Conservation (phyloP, 2,888 invertebrate species). For the Andrena praecox region DNA sequence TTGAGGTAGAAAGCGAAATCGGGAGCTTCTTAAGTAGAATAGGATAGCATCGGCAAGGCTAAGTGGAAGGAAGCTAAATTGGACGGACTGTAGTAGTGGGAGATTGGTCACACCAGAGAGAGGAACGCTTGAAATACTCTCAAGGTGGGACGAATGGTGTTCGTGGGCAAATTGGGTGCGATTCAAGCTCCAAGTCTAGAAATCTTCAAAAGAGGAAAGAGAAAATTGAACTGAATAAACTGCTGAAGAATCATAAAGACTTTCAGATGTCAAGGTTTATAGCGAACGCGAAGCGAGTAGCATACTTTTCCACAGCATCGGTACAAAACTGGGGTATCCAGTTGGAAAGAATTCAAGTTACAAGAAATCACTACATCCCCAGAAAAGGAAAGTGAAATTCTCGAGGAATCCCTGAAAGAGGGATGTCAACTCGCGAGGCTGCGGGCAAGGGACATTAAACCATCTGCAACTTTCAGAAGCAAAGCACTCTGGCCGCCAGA, state of each 20-base stretch:
- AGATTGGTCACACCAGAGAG: not conserved
- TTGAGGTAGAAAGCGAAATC: not conserved
- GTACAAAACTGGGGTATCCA: too few species aligned
- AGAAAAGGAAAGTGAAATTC: conserved; percentile 27
- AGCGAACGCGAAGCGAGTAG: too few species aligned
- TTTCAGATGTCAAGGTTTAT: too few species aligned
- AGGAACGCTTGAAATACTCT: not conserved
- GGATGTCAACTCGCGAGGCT: not conserved
- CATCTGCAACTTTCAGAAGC: not conserved
- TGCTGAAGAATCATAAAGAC: too few species aligned
- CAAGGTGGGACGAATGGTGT: too few species aligned
- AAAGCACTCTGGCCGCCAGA: not conserved
- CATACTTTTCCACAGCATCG: not conserved
- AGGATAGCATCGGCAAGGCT: not conserved
- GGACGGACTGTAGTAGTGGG: not conserved
- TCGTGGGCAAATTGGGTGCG: too few species aligned
- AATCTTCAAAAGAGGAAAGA: not conserved
- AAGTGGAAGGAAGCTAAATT: conserved; percentile 1
- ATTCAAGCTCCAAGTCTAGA: too few species aligned
- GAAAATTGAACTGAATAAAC: not conserved
- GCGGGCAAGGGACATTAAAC: not conserved
- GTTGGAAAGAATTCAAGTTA: not conserved
- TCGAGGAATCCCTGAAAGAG: not conserved
- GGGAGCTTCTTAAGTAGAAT: not conserved
- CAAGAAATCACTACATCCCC: not conserved